A percentile compares a stretch with the other conserved stretches of the same genome.
These are phyloP conservation scores for Ctenopoma kingsleyae DNA, from an alignment of 2,797 vertebrate genomes.

Conservation along the genomic window DNA sequence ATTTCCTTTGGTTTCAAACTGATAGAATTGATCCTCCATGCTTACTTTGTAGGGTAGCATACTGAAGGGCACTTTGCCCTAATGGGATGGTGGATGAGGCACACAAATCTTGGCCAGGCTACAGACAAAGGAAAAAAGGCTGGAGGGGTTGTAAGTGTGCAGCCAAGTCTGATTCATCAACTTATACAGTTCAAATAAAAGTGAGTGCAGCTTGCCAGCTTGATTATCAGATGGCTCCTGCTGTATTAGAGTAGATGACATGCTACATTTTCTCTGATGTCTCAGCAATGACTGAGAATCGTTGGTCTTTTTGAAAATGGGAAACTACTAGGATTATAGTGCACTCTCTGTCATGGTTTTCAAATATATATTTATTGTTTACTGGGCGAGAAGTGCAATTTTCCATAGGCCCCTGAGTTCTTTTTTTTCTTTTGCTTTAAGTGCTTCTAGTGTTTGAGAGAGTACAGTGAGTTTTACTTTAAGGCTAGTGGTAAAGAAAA, in stretches of 20 bases:
- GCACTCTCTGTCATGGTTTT: slow-evolving; percentile 35
- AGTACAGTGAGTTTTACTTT: background rate
- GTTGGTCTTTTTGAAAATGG: slow-evolving; percentile 25
- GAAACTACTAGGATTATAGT: slow-evolving; percentile 28
- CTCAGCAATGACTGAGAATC: slow-evolving; percentile 33
- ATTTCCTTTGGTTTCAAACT: slow-evolving; percentile 59
- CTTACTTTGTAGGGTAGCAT: slow-evolving; percentile 43
- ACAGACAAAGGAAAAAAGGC: slow-evolving; percentile 54
- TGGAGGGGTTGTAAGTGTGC: slow-evolving; percentile 56
- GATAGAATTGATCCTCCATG: slow-evolving; percentile 46
- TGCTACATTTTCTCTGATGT: slow-evolving; percentile 67
- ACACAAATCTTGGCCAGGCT: slow-evolving; percentile 53
- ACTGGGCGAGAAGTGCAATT: slow-evolving; percentile 22
- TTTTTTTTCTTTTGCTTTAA: slow-evolving; percentile 6
- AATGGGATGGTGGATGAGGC: slow-evolving; percentile 62
- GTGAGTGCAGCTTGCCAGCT: slow-evolving; percentile 67
- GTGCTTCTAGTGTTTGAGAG: background rate
- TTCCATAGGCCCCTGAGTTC: slow-evolving; percentile 11
- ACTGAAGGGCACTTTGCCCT: slow-evolving; percentile 58
- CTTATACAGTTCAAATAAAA: slow-evolving; percentile 76
- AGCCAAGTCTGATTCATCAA: slow-evolving; percentile 79
- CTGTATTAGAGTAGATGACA: slow-evolving; percentile 72
- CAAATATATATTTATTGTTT: slow-evolving; percentile 38
- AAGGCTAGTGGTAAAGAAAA: background rate
- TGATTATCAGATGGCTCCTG: slow-evolving; percentile 74